These are phyloP conservation scores for Steatocranus sp. DNA, from an alignment of 2,797 vertebrate genomes.

Conservation along the genomic window DNA sequence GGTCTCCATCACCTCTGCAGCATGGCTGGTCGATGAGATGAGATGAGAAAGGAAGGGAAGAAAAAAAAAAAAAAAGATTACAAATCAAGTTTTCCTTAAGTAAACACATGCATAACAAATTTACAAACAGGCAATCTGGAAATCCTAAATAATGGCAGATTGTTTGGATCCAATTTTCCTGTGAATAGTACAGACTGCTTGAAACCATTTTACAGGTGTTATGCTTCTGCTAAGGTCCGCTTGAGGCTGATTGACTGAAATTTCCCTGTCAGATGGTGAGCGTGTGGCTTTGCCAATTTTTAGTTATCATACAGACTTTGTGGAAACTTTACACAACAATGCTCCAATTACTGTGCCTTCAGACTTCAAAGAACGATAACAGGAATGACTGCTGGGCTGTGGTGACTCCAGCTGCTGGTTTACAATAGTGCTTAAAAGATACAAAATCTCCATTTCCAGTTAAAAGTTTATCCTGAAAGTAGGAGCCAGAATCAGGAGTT, in stretches of 20 bases:
- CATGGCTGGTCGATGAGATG: conserved; percentile 75
- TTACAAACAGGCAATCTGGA: not conserved
- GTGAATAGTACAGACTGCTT: not conserved
- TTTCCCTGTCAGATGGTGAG: not conserved
- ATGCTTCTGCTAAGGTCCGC: not conserved
- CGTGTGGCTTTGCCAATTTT: not conserved
- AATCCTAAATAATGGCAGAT: not conserved
- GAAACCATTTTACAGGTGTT: not conserved
- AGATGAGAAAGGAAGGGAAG: not conserved
- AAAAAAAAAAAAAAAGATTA: not conserved
- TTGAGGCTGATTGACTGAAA: not conserved
- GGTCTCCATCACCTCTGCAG: conserved; percentile 97
- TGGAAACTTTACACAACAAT: not conserved
- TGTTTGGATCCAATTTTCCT: not conserved
- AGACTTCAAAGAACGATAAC: not conserved
- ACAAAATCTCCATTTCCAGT: not conserved
- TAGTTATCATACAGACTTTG: not conserved
- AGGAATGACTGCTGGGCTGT: not conserved
- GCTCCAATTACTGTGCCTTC: not conserved
- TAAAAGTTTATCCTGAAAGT: not conserved
- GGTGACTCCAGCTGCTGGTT: not conserved
- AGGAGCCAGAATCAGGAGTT: not conserved
- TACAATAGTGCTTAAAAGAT: not conserved
- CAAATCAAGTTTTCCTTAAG: not conserved
- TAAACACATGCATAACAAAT: not conserved